These are phyloP conservation scores for Pelvicachromis taeniatus DNA, from an alignment of 2,113 vertebrate genomes.

Conservation along the genomic window DNA sequence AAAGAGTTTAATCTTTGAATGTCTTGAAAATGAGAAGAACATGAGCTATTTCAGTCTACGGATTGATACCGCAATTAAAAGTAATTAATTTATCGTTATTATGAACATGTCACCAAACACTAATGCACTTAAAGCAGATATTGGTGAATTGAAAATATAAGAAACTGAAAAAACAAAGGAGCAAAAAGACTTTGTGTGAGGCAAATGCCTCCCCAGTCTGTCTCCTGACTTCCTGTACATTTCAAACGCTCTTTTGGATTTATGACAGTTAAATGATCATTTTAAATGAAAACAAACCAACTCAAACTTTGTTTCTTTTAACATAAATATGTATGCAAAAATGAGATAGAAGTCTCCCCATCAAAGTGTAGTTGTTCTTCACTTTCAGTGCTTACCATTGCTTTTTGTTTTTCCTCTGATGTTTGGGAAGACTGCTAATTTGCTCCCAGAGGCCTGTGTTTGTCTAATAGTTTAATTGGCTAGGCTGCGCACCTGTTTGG, in stretches of 20 bases:
- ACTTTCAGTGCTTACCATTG: slow-evolving; percentile 50
- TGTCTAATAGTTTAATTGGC: slow-evolving; percentile 77
- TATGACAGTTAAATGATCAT: background rate
- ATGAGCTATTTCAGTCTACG: background rate
- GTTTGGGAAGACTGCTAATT: slow-evolving; percentile 63
- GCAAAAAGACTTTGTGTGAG: background rate
- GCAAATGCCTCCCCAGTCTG: background rate
- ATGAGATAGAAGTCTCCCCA: slow-evolving; percentile 7
- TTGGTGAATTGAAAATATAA: background rate
- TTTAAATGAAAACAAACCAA: background rate
- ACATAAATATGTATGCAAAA: background rate
- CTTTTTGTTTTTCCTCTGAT: slow-evolving; percentile 57
- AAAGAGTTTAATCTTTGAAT: background rate
- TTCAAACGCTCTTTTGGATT: background rate
- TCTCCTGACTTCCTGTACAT: background rate
- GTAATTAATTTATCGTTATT: rapidly evolving
- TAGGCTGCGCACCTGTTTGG: slow-evolving; percentile 70
- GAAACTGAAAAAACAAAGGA: background rate
- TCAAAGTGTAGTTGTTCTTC: slow-evolving; percentile 34
- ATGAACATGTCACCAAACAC: background rate
- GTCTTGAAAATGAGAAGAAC: background rate
- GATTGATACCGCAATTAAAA: background rate
- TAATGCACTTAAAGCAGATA: background rate
- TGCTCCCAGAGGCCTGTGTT: slow-evolving; percentile 72
- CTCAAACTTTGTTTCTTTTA: background rate